Evolutionary conservation across 2,888 invertebrate species (phyloP).

Genomic region (Mechanitis mazaeus): DNA sequence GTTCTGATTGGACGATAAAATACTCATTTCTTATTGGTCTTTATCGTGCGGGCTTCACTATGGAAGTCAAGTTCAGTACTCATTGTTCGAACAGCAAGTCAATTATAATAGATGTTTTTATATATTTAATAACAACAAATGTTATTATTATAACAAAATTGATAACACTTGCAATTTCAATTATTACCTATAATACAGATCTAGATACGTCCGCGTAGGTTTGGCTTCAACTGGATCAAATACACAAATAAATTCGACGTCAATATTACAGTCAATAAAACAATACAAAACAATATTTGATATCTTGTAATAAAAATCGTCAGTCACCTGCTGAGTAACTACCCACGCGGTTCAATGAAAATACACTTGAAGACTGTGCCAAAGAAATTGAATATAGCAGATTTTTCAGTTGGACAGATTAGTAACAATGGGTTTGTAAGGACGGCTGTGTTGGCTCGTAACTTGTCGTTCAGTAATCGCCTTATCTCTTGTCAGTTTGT

Average conservation of each 20-base stretch:
- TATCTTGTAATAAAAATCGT: constrained; percentile 65
- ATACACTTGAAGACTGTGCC: constrained; percentile 68
- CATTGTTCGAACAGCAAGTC: too few species aligned
- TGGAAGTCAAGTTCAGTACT: too few species aligned
- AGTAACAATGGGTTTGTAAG: constrained; percentile 67
- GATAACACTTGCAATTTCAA: constrained; percentile 13
- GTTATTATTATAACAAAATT: too few species aligned
- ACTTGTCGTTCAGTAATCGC: constrained; percentile 8
- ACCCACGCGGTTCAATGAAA: constrained; percentile 66
- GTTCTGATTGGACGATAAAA: too few species aligned
- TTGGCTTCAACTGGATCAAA: constrained; percentile 30
- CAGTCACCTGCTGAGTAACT: constrained; percentile 58
- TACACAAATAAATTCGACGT: constrained; percentile 35
- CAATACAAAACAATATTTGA: constrained; percentile 57
- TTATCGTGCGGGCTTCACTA: too few species aligned
- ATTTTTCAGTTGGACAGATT: constrained; percentile 66
- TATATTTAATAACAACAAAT: too few species aligned
- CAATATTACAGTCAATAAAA: constrained; percentile 60
- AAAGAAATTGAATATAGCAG: constrained; percentile 66
- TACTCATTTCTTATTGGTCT: too few species aligned
- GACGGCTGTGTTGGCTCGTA: constrained; percentile 34
- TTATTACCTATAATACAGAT: constrained; percentile 15
- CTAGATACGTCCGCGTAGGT: constrained; percentile 26
- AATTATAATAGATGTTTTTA: too few species aligned
- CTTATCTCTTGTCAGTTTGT: constrained; percentile 7